phyloP scores from a whole-genome alignment of 2,888 invertebrate genomes.

The Xestobium rufovillosum region DNA sequence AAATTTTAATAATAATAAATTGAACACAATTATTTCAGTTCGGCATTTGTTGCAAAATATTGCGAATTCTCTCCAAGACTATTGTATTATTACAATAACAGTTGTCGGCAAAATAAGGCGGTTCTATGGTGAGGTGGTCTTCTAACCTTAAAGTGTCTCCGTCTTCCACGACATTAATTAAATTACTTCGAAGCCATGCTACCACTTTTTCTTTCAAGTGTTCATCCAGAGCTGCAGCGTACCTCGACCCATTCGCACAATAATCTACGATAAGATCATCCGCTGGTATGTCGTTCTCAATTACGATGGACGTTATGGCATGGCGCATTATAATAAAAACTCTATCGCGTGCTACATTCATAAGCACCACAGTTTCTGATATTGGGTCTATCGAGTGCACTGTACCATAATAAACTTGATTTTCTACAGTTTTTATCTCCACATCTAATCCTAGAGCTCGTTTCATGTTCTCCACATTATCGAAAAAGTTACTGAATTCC shows the following conservation, averaged over 20 bases:
- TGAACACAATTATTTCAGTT: too few relatives aligned
- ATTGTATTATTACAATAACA: constrained; percentile 40
- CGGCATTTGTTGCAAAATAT: too few relatives aligned
- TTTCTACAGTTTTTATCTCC: constrained; percentile 29
- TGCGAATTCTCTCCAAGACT: constrained; percentile 39
- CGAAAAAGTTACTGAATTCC: too few relatives aligned
- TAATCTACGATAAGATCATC: too few relatives aligned
- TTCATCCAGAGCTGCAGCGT: too few relatives aligned
- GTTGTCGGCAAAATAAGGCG: constrained; percentile 39
- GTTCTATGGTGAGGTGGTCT: constrained; percentile 36
- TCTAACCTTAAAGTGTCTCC: constrained; percentile 37
- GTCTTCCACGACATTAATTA: constrained; percentile 36
- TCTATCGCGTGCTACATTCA: constrained; percentile 19
- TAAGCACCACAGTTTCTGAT: constrained; percentile 34
- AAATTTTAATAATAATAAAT: too few relatives aligned
- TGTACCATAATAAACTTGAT: constrained; percentile 27
- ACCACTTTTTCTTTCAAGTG: constrained; percentile 27
- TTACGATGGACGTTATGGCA: constrained; percentile 30
- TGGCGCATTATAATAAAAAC: constrained; percentile 23
- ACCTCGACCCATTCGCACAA: too few relatives aligned
- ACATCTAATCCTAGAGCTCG: constrained; percentile 33
- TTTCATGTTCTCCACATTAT: constrained; percentile 30
- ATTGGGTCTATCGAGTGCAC: constrained; percentile 38
- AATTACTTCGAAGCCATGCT: constrained; percentile 37
- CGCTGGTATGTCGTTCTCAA: constrained; percentile 23